Evolutionary conservation across 2,888 invertebrate genomes (phyloP).

Genomic region (Mactromeris polynyma): DNA sequence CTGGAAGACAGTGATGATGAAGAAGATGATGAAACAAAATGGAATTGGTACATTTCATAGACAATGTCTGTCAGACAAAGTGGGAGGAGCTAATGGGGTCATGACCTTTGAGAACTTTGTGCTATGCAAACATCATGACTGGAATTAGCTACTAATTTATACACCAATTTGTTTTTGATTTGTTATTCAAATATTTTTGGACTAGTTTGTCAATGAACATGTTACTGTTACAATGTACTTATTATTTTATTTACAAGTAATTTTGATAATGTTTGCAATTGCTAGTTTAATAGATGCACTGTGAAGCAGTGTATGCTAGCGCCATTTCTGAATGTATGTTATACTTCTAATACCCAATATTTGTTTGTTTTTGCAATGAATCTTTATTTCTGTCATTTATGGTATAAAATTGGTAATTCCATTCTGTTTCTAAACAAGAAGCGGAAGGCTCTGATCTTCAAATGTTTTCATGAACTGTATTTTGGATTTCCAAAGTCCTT

Average conservation of each 20-base stretch:
- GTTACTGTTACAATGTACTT: not conserved
- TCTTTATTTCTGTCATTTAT: no score
- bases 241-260: not conserved
- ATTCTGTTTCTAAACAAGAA: no score
- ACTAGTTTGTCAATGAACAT: not conserved
- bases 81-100: not conserved
- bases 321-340: not conserved
- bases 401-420: no score
- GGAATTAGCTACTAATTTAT: not conserved
- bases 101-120: not conserved
- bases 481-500: no score
- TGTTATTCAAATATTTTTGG: not conserved
- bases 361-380: no score
- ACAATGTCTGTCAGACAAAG: not conserved
- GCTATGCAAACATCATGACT: not conserved
- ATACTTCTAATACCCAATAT: no score
- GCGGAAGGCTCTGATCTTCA: no score
- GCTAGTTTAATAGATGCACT: not conserved
- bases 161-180: not conserved
- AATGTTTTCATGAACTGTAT: no score
- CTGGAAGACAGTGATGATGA: constrained; percentile 76
- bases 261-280: not conserved
- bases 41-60: constrained; percentile 86
- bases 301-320: not conserved
- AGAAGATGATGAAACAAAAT: constrained; percentile 83